Conservation (phyloP, 2,888 invertebrate genomes). For the Eupithecia dodoneata region DNA sequence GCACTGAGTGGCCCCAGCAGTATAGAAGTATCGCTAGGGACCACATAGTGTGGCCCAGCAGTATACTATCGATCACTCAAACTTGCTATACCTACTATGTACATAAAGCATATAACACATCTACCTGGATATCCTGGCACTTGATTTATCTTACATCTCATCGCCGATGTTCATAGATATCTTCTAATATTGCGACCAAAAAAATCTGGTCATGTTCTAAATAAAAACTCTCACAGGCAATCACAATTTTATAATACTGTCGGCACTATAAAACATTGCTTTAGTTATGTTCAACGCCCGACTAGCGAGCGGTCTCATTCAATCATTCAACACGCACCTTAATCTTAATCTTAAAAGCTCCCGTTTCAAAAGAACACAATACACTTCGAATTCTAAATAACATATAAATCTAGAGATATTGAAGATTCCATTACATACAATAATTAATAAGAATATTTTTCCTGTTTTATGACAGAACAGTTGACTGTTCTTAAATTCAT, state of each 20-base stretch:
- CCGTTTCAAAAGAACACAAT: constrained; percentile 43
- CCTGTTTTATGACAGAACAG: constrained; percentile 36
- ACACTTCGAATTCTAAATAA: constrained; percentile 38
- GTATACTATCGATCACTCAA: constrained; percentile 31
- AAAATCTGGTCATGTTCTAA: constrained; percentile 45
- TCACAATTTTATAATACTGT: constrained; percentile 71
- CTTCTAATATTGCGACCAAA: constrained; percentile 39
- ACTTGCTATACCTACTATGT: constrained; percentile 26
- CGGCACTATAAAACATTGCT: constrained; percentile 59
- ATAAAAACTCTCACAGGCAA: constrained; percentile 49
- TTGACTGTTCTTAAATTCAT: constrained; percentile 36
- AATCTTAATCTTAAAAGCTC: constrained; percentile 40
- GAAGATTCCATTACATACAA: constrained; percentile 32
- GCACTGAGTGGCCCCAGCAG: constrained; percentile 23
- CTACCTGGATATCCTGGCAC: constrained; percentile 28
- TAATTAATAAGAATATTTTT: constrained; percentile 27
- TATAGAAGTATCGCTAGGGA: constrained; percentile 52
- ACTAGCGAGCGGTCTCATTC: constrained; percentile 31
- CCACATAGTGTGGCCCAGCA: constrained; percentile 27
- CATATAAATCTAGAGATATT: constrained; percentile 33
- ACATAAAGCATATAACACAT: constrained; percentile 30
- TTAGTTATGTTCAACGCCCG: constrained; percentile 46
- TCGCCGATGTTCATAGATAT: constrained; percentile 27
- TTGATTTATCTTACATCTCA: constrained; percentile 24
- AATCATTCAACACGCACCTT: constrained; percentile 33